phyloP scores from a whole-genome alignment of 1,140 invertebrate species.

The Caerostris darwini region DNA sequence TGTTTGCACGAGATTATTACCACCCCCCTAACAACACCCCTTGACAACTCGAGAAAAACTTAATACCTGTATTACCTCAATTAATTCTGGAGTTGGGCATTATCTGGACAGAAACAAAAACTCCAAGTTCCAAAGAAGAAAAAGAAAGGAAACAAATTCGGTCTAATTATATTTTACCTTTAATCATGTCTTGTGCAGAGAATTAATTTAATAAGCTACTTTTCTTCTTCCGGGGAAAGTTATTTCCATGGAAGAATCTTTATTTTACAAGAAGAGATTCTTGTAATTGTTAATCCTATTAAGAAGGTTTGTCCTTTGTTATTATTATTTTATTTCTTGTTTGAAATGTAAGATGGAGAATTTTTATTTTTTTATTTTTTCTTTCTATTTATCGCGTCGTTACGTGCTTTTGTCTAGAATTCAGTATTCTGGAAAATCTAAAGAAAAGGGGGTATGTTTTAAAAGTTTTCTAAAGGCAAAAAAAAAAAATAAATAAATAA shows the following conservation, averaged over 20 bases:
- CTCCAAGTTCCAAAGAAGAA: neutral
- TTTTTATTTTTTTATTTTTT: too few species aligned
- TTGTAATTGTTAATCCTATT: slow-evolving; percentile 47
- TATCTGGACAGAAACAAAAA: neutral
- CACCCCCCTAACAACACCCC: too few species aligned
- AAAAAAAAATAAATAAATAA: too few species aligned
- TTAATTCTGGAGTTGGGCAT: neutral
- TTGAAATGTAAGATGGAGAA: too few species aligned
- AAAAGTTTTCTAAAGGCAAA: too few species aligned
- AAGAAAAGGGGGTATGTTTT: too few species aligned
- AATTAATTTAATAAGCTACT: slow-evolving; percentile 40
- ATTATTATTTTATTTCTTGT: too few species aligned
- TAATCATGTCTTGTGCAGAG: slow-evolving; percentile 14
- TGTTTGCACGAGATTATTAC: neutral
- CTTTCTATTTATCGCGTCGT: too few species aligned
- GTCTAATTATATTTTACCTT: slow-evolving; percentile 40
- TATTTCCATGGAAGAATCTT: neutral
- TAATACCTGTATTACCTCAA: slow-evolving; percentile 13
- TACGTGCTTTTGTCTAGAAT: too few species aligned
- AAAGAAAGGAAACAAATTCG: slow-evolving; percentile 3
- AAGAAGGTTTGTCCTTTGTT: neutral
- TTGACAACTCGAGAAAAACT: neutral
- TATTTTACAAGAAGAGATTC: slow-evolving; percentile 9
- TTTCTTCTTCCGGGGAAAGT: neutral
- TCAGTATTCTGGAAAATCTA: too few species aligned